A percentile compares a stretch with the other conserved stretches of the same genome.
Evolutionary conservation across 1,140 invertebrate genomes (phyloP).

Genomic region (Solen grandis): DNA sequence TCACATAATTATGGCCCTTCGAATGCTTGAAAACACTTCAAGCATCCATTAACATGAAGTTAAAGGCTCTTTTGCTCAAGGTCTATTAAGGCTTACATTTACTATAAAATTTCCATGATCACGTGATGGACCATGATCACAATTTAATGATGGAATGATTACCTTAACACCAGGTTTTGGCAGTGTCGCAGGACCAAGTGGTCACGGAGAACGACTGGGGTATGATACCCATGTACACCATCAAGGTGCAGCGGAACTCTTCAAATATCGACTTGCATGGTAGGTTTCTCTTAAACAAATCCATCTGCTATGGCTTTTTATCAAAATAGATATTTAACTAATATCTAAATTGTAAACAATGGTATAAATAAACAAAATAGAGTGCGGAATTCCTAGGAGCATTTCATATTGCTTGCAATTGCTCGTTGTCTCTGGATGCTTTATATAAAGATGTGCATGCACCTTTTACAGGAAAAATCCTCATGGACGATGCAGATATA

Average conservation of each 20-base stretch:
- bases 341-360: neutral
- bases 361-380: neutral
- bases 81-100: too few relatives aligned
- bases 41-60: too few relatives aligned
- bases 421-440: too few relatives aligned
- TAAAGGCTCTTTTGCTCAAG: too few relatives aligned
- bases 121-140: too few relatives aligned
- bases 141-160: too few relatives aligned
- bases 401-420: neutral
- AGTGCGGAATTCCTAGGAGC: neutral
- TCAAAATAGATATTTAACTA: neutral
- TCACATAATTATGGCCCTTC: too few relatives aligned
- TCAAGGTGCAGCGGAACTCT: constrained; percentile 28
- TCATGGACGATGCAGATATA: constrained; percentile 31
- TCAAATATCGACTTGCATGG: constrained; percentile 5
- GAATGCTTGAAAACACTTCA: too few relatives aligned
- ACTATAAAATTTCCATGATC: too few relatives aligned
- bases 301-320: neutral
- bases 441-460: too few relatives aligned
- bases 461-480: constrained; percentile 29
- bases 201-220: constrained; percentile 50
- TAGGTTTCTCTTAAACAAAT: constrained; percentile 5
- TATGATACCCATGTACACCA: constrained; percentile 23
- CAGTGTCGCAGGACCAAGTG: constrained; percentile 32
- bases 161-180: too few relatives aligned